Evolutionary conservation across 2,113 vertebrate species (phyloP).

Genomic region (Paramormyrops kingsleyae): DNA sequence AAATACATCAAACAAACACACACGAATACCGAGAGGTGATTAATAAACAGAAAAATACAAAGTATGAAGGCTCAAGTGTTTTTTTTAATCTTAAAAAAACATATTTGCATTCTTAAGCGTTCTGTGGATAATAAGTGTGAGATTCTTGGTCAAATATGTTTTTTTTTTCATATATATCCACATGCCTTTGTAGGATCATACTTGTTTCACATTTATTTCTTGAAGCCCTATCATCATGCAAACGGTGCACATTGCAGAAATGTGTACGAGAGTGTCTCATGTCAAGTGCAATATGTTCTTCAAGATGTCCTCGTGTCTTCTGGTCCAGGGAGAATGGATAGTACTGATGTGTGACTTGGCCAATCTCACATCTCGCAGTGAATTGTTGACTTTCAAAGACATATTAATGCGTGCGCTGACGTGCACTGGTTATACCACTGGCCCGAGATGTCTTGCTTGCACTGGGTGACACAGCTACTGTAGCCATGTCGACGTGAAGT

Average conservation of each 20-base stretch:
- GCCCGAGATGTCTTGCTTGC: not conserved
- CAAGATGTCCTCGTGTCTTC: not conserved
- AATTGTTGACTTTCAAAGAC: not conserved
- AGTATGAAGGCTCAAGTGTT: constrained; percentile 17
- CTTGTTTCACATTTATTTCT: not conserved
- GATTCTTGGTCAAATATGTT: not conserved
- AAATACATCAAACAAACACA: constrained; percentile 46
- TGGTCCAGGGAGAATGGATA: not conserved
- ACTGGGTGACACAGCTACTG: not conserved
- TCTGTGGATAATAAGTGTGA: not conserved
- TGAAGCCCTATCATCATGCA: not conserved
- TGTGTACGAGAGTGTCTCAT: not conserved
- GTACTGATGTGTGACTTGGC: not conserved
- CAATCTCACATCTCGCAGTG: not conserved
- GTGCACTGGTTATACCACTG: not conserved
- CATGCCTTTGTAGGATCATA: not conserved
- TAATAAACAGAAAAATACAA: constrained; percentile 54
- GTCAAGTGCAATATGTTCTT: not conserved
- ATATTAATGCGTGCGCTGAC: not conserved
- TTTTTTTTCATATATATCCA: not conserved
- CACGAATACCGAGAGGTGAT: constrained; percentile 47
- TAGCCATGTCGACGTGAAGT: not conserved
- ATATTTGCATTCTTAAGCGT: not conserved
- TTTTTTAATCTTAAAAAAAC: constrained; percentile 2
- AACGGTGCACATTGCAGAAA: not conserved